Evolutionary conservation across 2,888 invertebrate genomes (phyloP), one percentile per base, ranked within the genome.

Genomic region (Apantesis nais): DNA sequence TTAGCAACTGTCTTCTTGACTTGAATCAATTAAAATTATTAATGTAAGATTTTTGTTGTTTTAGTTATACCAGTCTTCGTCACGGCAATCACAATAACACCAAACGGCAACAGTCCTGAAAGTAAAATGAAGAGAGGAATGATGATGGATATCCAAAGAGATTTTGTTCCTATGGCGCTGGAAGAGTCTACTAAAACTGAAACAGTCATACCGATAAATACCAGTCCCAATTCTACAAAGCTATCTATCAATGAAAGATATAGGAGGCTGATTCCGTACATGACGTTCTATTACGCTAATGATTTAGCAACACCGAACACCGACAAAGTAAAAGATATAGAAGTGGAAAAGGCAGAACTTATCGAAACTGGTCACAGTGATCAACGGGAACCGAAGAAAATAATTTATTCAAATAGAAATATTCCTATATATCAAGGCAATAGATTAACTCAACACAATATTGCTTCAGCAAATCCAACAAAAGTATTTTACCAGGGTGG

Each of bases 231-330:
- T 78, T 80, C 87, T 8, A 89, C 92, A 29, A 90, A 93, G 63
- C 86, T 96, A 61, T 93, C 95, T 11, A 90, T 95, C 62, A 96
- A 96, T 68, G 97, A 97, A 90, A 95, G 98, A 67, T 97, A 97
- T 86, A 96, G 98, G 83, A 95, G 98, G 76, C 90, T 98, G 66
- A 97, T 98, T 84, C 98, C 98, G 2, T 98, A 98, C 88, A 97
- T 97, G 96, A 97, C 97, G 52, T 98, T 97, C 90, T 98, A 98
- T 88, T 93, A 97, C n/a, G 96, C 95, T 61, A 96, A 96, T 72
- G 96, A 96, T 84, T 90, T 96, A 76, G 85, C 84, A 89, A 92
- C 85, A 86, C 95, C 85, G 73, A 93, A 89, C 68, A 92, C 88
- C 75, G 92, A 89, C 62, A 88, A 78, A 66, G 71, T 83, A 1